These are phyloP conservation scores for Elephantulus edwardii DNA, from an alignment of 2,113 vertebrate genomes.

Conservation along the genomic window DNA sequence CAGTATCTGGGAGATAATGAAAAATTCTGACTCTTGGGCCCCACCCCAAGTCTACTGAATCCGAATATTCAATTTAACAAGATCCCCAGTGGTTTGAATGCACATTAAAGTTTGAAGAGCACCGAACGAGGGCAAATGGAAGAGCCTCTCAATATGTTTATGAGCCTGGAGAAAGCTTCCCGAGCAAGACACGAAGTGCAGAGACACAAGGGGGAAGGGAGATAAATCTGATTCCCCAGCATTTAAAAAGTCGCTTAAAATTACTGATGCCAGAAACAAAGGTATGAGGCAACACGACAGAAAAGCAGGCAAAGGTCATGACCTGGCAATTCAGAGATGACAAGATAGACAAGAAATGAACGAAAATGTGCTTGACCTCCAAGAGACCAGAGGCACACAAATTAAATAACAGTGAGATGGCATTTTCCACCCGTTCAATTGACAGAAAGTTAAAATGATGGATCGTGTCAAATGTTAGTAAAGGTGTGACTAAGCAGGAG, in stretches of 20 bases:
- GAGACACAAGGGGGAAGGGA: background rate
- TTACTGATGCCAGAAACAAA: background rate
- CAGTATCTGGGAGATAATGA: background rate
- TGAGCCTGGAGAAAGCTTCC: background rate
- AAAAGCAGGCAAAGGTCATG: background rate
- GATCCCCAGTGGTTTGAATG: too few relatives aligned
- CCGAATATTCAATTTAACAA: background rate
- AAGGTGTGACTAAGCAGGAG: background rate
- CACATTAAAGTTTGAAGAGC: background rate
- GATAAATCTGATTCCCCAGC: background rate
- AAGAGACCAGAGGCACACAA: background rate
- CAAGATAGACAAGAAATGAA: background rate
- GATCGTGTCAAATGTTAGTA: background rate
- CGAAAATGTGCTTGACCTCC: background rate
- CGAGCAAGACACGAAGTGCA: background rate
- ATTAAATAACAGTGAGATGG: background rate
- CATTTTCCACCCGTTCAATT: background rate
- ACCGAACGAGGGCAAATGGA: background rate
- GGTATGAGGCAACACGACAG: background rate
- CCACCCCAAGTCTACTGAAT: background rate
- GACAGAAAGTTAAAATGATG: background rate
- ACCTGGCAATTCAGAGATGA: background rate
- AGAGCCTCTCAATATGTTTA: too few relatives aligned
- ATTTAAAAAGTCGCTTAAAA: background rate
- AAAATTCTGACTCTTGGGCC: background rate